phyloP scores from a whole-genome alignment of 2,797 vertebrate species.

The Lacerta viridis region DNA sequence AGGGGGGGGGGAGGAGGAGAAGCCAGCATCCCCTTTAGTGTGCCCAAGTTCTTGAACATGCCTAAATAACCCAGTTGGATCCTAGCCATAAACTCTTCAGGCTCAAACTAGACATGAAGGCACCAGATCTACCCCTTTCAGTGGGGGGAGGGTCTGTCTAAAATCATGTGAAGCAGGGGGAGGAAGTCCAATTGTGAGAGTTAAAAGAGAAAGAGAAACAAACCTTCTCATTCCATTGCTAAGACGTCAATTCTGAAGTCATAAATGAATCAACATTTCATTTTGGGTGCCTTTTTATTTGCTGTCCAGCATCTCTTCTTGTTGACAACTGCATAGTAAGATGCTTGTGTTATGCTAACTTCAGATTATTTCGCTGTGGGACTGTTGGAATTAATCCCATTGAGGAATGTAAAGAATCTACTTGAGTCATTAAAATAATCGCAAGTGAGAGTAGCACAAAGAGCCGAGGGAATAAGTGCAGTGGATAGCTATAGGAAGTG shows the following conservation, averaged over 20 bases:
- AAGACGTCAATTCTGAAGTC: background rate
- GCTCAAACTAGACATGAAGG: background rate
- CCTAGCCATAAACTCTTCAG: background rate
- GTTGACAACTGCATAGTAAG: background rate
- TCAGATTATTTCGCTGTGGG: background rate
- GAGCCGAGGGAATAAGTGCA: background rate
- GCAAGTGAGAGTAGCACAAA: background rate
- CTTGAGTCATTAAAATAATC: background rate
- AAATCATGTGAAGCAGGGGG: background rate
- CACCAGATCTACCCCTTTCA: background rate
- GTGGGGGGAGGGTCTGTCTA: background rate
- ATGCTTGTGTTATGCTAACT: background rate
- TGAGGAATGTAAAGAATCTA: background rate
- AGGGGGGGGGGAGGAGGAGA: background rate
- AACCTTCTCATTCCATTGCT: constrained; percentile 5
- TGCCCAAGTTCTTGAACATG: background rate
- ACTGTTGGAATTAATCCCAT: background rate
- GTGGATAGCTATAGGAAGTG: background rate
- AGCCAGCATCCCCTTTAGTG: background rate
- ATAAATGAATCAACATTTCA: background rate
- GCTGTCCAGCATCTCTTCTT: background rate
- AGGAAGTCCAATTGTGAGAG: background rate
- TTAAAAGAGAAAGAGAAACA: background rate
- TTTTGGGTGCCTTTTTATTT: background rate
- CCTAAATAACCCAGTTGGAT: background rate